Conservation (phyloP, 1,140 invertebrate genomes). For the Callitettix versicolor region DNA sequence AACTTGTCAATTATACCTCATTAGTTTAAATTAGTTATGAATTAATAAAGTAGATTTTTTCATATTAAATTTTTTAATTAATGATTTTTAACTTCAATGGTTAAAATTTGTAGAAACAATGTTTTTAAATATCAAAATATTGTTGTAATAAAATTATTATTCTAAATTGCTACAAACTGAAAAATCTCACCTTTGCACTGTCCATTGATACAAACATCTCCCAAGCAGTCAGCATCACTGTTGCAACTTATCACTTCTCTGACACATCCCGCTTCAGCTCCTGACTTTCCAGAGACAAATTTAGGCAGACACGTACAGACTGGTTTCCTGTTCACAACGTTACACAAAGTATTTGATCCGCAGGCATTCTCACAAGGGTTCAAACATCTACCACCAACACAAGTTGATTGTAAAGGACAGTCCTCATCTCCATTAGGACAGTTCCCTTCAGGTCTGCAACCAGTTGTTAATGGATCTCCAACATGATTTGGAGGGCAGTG, state of each 20-base stretch:
- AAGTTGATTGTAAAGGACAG: slow-evolving; percentile 63
- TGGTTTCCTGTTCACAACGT: slow-evolving; percentile 58
- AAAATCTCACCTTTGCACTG: slow-evolving; percentile 73
- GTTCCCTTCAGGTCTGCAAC: slow-evolving; percentile 63
- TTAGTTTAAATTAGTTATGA: too few species aligned
- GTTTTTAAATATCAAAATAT: too few species aligned
- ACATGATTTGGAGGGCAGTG: slow-evolving; percentile 62
- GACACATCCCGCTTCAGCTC: slow-evolving; percentile 57
- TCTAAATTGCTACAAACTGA: too few species aligned
- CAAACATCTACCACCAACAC: slow-evolving; percentile 56
- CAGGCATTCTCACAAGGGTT: slow-evolving; percentile 70
- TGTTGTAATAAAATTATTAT: too few species aligned
- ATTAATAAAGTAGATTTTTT: too few species aligned
- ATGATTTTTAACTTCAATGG: too few species aligned
- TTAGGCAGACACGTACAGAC: slow-evolving; percentile 61
- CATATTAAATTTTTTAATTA: too few species aligned
- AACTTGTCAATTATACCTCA: too few species aligned
- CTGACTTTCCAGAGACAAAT: slow-evolving; percentile 50
- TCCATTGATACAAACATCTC: slow-evolving; percentile 64
- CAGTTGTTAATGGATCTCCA: slow-evolving; percentile 60
- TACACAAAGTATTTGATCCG: slow-evolving; percentile 65
- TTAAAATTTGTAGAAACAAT: too few species aligned
- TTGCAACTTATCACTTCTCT: slow-evolving; percentile 51
- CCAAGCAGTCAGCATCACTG: slow-evolving; percentile 63
- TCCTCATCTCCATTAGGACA: slow-evolving; percentile 57